Evolutionary conservation across 2,113 vertebrate genomes (phyloP).

Genomic region (Paradoxurus hermaphroditus): DNA sequence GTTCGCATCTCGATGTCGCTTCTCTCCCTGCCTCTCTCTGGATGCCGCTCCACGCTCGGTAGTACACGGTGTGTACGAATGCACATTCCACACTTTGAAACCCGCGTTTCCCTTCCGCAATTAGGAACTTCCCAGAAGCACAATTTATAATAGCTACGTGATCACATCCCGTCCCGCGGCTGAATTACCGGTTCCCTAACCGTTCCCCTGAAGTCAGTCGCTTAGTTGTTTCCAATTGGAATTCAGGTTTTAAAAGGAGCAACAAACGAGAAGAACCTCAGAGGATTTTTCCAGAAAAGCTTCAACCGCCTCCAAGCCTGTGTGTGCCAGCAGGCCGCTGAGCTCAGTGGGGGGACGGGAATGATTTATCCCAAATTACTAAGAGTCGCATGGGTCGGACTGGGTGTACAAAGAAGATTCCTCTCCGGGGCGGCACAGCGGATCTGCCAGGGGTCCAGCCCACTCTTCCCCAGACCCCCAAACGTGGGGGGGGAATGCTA

Average conservation of each 20-base stretch:
- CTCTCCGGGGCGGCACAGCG: not conserved
- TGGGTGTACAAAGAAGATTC: not conserved
- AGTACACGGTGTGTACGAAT: not conserved
- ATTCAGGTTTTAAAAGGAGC: conserved; percentile 47
- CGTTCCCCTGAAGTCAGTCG: conserved; percentile 34
- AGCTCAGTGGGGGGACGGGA: not conserved
- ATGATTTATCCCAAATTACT: not conserved
- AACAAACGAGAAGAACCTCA: conserved; percentile 10
- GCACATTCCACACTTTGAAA: not conserved
- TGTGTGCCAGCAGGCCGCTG: not conserved
- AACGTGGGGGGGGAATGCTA: rapidly evolving
- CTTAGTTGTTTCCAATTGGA: conserved; percentile 47
- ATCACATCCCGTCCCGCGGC: not conserved
- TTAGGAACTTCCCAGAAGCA: conserved; percentile 7
- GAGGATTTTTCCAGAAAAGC: not conserved
- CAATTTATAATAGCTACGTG: not conserved
- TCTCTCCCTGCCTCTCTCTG: not conserved
- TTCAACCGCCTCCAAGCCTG: not conserved
- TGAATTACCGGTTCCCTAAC: conserved; percentile 32
- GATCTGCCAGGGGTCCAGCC: not conserved
- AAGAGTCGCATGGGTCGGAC: not conserved
- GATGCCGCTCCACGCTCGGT: not conserved
- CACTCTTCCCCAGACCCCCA: not conserved
- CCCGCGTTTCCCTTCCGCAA: not conserved
- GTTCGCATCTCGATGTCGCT: not conserved